phyloP scores from a whole-genome alignment of 2,113 vertebrate species.

The Bolborhynchus lineola region DNA sequence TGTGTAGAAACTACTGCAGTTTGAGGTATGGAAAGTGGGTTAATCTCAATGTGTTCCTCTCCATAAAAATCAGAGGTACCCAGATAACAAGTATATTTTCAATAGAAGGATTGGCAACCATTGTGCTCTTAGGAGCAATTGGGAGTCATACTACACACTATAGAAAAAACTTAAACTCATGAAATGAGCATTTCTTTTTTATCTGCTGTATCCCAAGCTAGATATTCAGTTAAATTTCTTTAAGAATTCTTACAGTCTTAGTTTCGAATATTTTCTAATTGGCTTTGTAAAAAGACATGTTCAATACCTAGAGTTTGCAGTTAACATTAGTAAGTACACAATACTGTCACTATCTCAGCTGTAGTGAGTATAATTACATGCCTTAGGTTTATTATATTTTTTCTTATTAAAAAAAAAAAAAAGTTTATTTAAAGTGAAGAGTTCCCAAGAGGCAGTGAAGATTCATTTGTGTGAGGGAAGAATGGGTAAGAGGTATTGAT shows the following conservation, averaged over 20 bases:
- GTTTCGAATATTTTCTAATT: not conserved
- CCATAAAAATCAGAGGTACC: not conserved
- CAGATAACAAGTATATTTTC: not conserved
- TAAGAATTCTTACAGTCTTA: not conserved
- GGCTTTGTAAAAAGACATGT: not conserved
- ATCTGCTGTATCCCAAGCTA: not conserved
- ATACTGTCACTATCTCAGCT: not conserved
- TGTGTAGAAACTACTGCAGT: not conserved
- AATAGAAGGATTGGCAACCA: not conserved
- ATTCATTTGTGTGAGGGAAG: not conserved
- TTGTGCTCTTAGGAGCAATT: not conserved
- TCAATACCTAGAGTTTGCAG: not conserved
- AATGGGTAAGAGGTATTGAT: not conserved
- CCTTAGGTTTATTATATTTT: not conserved
- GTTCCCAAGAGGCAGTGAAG: not conserved
- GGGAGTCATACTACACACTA: not conserved
- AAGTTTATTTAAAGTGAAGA: not conserved
- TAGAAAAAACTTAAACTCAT: not conserved
- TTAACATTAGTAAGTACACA: not conserved
- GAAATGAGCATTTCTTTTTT: not conserved
- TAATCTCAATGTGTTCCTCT: not conserved
- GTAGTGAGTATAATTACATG: not conserved
- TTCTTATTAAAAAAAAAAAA: not conserved
- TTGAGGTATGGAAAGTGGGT: not conserved
- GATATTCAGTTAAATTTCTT: not conserved